Conservation (phyloP, 2,797 vertebrate genomes). For the Gastrophryne carolinensis region DNA sequence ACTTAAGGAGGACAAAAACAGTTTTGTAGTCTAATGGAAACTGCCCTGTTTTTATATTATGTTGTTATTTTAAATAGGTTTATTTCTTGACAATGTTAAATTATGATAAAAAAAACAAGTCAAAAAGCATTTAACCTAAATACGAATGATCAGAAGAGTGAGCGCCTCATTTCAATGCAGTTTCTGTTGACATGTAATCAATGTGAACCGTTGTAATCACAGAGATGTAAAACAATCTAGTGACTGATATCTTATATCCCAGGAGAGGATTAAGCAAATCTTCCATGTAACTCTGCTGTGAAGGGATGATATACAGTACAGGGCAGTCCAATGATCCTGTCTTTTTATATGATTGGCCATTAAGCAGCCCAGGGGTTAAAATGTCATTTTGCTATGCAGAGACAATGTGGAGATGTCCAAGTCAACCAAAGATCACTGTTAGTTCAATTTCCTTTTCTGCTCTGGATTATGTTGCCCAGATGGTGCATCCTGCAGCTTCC, state of each 20-base stretch:
- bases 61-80: too few relatives aligned
- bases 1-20: too few relatives aligned
- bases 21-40: too few relatives aligned
- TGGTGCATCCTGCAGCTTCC: conserved; percentile 29
- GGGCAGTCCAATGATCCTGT: background rate
- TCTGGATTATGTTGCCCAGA: conserved; percentile 45
- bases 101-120: background rate
- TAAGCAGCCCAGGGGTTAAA: conserved; percentile 8
- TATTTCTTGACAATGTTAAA: too few relatives aligned
- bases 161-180: background rate
- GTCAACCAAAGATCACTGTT: conserved; percentile 23
- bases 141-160: background rate
- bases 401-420: background rate
- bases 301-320: background rate
- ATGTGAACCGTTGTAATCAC: background rate
- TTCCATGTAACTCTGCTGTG: background rate
- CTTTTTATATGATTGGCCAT: background rate
- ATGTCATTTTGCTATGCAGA: conserved; percentile 2
- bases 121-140: background rate
- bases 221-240: background rate
- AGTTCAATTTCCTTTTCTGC: conserved; percentile 22
- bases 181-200: background rate
- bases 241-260: background rate
- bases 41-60: too few relatives aligned
- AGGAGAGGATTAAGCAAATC: background rate